Base-by-base conservation (phyloP, 2,797 vertebrate genomes). In the Amniataba percoides region DNA sequence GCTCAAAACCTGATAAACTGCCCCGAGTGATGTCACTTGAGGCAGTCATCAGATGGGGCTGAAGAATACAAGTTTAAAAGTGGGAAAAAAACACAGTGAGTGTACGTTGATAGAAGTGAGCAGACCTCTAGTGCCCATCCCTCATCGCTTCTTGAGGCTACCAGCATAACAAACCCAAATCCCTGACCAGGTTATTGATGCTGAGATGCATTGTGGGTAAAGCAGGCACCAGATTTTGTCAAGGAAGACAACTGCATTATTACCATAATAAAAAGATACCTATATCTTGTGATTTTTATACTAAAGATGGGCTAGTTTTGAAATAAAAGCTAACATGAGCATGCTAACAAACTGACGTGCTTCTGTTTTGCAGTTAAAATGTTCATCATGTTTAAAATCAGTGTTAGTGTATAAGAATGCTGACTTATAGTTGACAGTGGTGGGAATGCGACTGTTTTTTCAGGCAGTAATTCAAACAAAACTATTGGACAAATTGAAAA, bases 1-100 rank as follows among this genome's bases (percentile, higher is more conserved):
- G 18, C 0, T 0, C 25, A 2, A 42, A 16, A 49, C 51, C 23
- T 51, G 16, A 45, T 36, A 39, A 56, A 46, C 13, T 21, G 43
- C n/a, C 52, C 58, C 10, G 59, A 71, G 25, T 53, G 34, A 63
- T 43, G 51, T 57, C 14, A 59, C 51, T 27, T 14, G 5, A 42
- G 25, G 7, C 16, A 11, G 58, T 31, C 12, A 1, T 13, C 7
- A 19, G 42, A 15, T 45, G 4, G 10, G 6, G 23, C 16, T 36
- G 14, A 66, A 70, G 31, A 60, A 40, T 59, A 2, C 9, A n/a
- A 10, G 36, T 55, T 61, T 66, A 31, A 34, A 64, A 40, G 23
- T 12, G 7, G 27, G 7, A 34, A 27, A 21, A 21, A 46, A 46
- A 11, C 13, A 19, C 6, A 36, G 34, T 36, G 27, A 31, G 34